These are phyloP conservation scores for Phymorhynchus buccinoides DNA, from an alignment of 1,140 invertebrate species.

Conservation along the genomic window DNA sequence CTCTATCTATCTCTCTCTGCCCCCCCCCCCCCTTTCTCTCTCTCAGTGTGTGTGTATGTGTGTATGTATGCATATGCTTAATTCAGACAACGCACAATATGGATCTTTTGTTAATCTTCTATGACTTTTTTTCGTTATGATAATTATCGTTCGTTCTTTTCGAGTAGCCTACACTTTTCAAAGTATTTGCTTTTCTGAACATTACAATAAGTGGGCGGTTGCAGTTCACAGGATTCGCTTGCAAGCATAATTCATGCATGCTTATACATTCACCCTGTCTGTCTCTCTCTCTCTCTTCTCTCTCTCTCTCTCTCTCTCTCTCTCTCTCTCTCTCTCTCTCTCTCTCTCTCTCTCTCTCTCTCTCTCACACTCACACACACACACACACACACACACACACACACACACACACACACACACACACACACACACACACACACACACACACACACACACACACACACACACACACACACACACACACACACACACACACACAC, in stretches of 20 bases:
- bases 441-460: constrained; percentile 22
- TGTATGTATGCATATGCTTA: no score
- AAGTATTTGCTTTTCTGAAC: no score
- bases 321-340: not conserved
- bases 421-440: constrained; percentile 22
- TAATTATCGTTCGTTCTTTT: not conserved
- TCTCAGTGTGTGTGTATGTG: not conserved
- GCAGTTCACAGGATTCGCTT: no score
- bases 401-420: not conserved
- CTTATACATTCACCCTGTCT: no score
- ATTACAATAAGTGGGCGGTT: no score
- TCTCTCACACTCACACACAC: not conserved
- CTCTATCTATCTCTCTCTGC: not conserved
- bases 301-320: not conserved
- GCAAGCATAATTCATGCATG: no score
- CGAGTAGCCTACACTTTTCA: no score
- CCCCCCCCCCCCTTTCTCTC: not conserved
- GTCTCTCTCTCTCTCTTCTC: not conserved
- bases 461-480: not conserved
- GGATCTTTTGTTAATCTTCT: not conserved
- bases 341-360: not conserved
- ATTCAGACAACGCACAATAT: no score
- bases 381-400: not conserved
- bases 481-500: not conserved
- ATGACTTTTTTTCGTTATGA: not conserved